Base-by-base conservation (phyloP, 2,113 vertebrate species). In the Petrocephalus microphthalmus region DNA sequence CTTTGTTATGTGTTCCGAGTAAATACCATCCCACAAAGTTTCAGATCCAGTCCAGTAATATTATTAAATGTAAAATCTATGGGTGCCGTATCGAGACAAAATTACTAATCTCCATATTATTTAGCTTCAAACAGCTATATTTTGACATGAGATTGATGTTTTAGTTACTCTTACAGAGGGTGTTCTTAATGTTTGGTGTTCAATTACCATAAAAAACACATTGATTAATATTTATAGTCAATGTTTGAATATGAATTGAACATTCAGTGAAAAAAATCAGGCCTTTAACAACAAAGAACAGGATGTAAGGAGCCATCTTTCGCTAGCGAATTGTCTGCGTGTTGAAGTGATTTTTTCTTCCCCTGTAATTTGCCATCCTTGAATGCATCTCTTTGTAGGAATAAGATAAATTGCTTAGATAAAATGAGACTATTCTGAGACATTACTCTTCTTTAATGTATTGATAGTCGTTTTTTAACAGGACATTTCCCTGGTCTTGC, bases 371-470 rank as follows among this genome's bases (percentile, higher is more conserved):
- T 51, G 49, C 49, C 20, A 5, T 22, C 49, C 83, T 22, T 82
- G 78, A 82, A 47, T 82, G 78, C 37, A 82, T 47, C n/a, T 84
- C 47, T 64, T 64, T 25, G n/a, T n/a, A 25, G 60, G 60, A 45
- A 84, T n/a, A 51, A 25, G 45, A 53, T n/a, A 84, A 84, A 84
- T 84, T 52, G 83, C 20, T 84, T 84, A 53, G n/a, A 49, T 82
- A 45, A 20, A 84, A 84, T 22, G 10, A 84, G 83, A 52, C 11
- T 15, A 13, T 84, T 49, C 45, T 84, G n/a, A 20, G n/a, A 1
- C 22, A 29, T 53, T 49, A 84, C 19, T 84, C 13, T 29, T 25
- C 22, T 17, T 25, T n/a, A 84, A 84, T 25, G 82, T 53, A 53
- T 4, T 52, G 82, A 25, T 84, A 1, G 47, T 84, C 52, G 19